phyloP scores from a whole-genome alignment of 2,113 vertebrate species.

The Cepphus grylle region DNA sequence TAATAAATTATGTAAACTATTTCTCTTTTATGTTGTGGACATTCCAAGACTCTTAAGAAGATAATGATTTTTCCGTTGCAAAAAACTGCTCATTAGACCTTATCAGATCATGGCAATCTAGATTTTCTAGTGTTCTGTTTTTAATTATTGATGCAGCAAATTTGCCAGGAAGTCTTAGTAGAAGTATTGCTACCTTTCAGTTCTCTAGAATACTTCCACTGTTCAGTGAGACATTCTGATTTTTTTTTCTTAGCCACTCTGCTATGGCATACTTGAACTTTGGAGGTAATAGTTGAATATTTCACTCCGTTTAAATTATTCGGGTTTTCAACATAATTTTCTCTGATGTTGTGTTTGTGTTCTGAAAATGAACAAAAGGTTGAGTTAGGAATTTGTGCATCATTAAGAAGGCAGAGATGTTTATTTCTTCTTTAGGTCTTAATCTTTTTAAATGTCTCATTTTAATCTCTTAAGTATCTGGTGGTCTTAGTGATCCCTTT shows the following conservation, averaged over 20 bases:
- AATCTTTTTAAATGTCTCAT: neutral
- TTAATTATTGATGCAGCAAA: neutral
- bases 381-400: neutral
- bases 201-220: neutral
- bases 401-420: neutral
- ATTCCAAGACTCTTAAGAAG: neutral
- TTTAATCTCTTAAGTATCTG: neutral
- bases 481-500: neutral
- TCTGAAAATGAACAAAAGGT: neutral
- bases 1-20: neutral
- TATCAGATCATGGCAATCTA: neutral
- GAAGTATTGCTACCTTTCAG: neutral
- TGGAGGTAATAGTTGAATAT: neutral
- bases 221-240: neutral
- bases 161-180: neutral
- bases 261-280: neutral
- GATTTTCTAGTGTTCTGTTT: neutral
- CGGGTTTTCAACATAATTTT: rapidly evolving
- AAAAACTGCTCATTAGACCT: neutral
- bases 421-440: neutral
- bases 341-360: neutral
- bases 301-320: neutral
- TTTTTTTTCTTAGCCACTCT: neutral
- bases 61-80: neutral
- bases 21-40: neutral